Evolutionary conservation across 2,113 vertebrate genomes (phyloP).

Genomic region (Leptosomus discolor): DNA sequence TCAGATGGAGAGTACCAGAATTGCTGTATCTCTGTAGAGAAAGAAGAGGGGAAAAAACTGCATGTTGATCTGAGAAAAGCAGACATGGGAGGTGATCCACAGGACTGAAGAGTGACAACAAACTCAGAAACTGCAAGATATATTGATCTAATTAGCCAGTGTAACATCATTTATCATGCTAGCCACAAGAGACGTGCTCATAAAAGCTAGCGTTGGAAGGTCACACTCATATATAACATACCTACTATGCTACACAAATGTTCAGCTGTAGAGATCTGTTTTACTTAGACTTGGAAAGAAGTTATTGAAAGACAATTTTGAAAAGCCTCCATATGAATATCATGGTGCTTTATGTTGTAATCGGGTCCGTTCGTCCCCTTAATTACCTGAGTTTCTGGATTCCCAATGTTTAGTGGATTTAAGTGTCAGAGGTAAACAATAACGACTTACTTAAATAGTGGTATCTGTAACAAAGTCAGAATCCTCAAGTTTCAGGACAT

Average conservation of each 20-base stretch:
- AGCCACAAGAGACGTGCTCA: neutral
- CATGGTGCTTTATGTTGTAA: neutral
- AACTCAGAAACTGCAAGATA: constrained; percentile 11
- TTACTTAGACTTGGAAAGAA: neutral
- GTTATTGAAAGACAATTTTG: neutral
- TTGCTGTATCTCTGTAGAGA: neutral
- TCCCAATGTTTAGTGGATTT: neutral
- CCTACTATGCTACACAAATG: neutral
- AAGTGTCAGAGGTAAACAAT: neutral
- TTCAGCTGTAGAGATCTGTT: neutral
- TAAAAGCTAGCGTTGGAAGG: constrained; percentile 25
- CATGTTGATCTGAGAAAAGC: neutral
- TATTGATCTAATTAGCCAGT: constrained; percentile 45
- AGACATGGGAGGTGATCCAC: neutral
- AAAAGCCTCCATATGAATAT: neutral
- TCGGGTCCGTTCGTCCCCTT: neutral
- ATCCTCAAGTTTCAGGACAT: neutral
- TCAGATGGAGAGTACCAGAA: neutral
- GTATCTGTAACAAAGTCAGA: neutral
- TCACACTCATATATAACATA: neutral
- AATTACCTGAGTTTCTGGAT: neutral
- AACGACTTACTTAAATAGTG: neutral
- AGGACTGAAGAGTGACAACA: neutral
- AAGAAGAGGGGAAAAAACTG: neutral
- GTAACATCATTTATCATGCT: constrained; percentile 29